Conservation (phyloP, 2,888 invertebrate species). For the Hetaerina titia region DNA sequence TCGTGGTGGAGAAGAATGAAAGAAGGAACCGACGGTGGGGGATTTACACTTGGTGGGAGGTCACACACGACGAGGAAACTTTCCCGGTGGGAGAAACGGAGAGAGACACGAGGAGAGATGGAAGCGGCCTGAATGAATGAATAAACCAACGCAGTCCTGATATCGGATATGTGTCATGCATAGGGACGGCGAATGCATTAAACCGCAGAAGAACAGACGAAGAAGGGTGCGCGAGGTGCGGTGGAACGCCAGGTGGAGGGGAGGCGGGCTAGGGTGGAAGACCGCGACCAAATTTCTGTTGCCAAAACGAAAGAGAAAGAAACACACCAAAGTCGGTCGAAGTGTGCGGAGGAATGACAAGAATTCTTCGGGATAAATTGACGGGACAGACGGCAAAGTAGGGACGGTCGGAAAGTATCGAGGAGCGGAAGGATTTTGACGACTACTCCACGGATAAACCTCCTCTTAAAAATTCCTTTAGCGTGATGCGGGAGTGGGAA, state of each 20-base stretch:
- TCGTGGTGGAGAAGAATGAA: neutral
- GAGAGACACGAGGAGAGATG: neutral
- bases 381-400: no score
- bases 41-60: neutral
- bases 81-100: neutral
- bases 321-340: neutral
- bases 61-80: neutral
- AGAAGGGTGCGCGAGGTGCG: neutral
- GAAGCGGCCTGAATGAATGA: neutral
- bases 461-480: neutral
- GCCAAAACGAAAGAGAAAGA: neutral
- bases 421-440: neutral
- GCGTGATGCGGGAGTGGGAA: no score
- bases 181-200: neutral
- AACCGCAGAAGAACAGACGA: neutral
- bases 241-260: neutral
- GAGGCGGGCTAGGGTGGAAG: neutral
- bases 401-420: neutral
- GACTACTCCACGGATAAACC: neutral
- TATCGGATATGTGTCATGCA: neutral
- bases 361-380: neutral
- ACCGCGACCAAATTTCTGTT: neutral
- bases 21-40: neutral
- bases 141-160: neutral
- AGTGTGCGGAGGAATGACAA: neutral